Base-by-base conservation (phyloP, 2,888 invertebrate genomes). In the Gerris lacustris region DNA sequence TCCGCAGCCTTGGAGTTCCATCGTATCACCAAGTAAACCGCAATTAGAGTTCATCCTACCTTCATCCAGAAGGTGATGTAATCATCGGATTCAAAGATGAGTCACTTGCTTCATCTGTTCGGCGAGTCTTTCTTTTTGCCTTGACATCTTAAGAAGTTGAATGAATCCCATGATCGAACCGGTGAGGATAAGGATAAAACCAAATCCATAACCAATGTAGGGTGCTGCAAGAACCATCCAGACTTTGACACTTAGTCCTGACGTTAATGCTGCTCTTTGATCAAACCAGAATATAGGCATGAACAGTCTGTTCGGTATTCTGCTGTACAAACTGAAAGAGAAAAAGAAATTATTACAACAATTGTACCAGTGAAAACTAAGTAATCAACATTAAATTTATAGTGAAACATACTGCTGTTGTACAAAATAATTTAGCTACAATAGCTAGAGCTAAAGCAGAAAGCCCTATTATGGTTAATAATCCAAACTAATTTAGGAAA, bases 261-360 rank as follows among this genome's bases (percentile, higher is more conserved):
- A 72, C 0, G 77, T 75, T 63, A 78, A 73, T 1, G 73, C 73
- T 44, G 77, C 77, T 15, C 76, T 72, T 67, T 78, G 76, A 70
- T 77, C 77, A 55, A 78, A 77, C 78, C 78, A 78, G 44, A 78
- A 72, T 70, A 78, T 73, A 0, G 78, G 78, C 73, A 78, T 76
- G 73, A 76, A 77, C 6, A 76, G 67, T 5, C 71, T 72, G 47
- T 68, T 71, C 1, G 77, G 77, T 2, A 78, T 74, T 0, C 75
- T 73, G 11, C 72, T 64, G 74, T 76, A 77, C 73, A 78, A 70
- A 18, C 78, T 78, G 75, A 47, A 74, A 70, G n/a, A 66, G 67
- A 47, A 73, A 43, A 44, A 2, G 62, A 2, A 15, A 15, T 62
- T n/a, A 62, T 62, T 62, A 62, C 11, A 44, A 66, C 66, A 7